Evolutionary conservation across 2,888 invertebrate species (phyloP).

Genomic region (Lomographa bimaculata): DNA sequence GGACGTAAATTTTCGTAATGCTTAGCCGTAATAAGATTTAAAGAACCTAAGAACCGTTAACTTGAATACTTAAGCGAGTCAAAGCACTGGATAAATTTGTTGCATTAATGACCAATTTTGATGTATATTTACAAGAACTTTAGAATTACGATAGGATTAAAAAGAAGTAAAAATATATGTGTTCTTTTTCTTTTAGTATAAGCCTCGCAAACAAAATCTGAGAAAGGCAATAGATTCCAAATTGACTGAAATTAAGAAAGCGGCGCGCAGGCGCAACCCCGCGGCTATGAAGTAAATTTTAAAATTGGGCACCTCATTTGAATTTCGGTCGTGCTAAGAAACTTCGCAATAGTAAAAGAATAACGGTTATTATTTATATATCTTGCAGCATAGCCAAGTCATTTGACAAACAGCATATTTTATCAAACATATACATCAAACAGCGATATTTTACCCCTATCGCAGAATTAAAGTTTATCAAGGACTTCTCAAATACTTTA

Average conservation of each 20-base stretch:
- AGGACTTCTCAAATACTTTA: too few relatives aligned
- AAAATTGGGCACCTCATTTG: constrained; percentile 21
- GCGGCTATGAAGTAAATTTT: constrained; percentile 18
- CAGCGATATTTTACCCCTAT: too few relatives aligned
- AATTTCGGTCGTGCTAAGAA: constrained; percentile 18
- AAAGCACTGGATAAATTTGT: neutral
- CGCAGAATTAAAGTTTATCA: too few relatives aligned
- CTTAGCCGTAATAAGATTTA: constrained; percentile 12
- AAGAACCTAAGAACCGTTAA: constrained; percentile 18
- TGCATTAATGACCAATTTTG: too few relatives aligned
- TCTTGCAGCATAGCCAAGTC: too few relatives aligned
- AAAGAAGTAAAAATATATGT: constrained; percentile 1
- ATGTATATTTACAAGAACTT: too few relatives aligned
- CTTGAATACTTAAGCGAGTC: constrained; percentile 1
- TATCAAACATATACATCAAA: too few relatives aligned
- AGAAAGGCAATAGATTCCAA: constrained; percentile 18
- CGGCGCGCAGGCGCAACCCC: constrained; percentile 19
- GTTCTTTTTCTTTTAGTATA: too few relatives aligned
- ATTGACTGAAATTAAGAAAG: constrained; percentile 17
- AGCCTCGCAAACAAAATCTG: constrained; percentile 7
- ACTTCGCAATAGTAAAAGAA: constrained; percentile 16
- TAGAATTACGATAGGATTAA: too few relatives aligned
- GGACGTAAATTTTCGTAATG: constrained; percentile 17
- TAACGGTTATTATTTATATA: constrained; percentile 12
- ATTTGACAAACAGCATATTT: too few relatives aligned